Conservation (phyloP, 1,140 invertebrate genomes). For the Cydia splendana region DNA sequence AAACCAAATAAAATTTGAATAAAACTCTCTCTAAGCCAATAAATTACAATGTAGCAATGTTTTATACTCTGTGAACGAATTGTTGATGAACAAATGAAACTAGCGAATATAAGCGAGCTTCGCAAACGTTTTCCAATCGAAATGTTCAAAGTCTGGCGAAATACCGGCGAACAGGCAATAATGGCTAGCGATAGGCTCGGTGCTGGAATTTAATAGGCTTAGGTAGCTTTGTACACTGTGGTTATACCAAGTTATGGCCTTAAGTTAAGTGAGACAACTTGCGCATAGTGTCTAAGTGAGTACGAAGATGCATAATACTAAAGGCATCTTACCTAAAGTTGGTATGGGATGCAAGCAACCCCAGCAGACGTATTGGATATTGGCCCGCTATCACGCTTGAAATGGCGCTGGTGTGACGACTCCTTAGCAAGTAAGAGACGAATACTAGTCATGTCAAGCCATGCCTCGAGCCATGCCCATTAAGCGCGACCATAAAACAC, state of each 20-base stretch:
- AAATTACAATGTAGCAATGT: not conserved
- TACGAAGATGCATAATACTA: not conserved
- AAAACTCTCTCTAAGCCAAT: not conserved
- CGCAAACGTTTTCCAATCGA: conserved; percentile 24
- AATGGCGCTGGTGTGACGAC: no score
- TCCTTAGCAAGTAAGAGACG: no score
- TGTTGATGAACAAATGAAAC: conserved; percentile 7
- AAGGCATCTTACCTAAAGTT: not conserved
- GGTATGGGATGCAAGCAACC: no score
- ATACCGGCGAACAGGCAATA: conserved; percentile 15
- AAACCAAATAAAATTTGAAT: not conserved
- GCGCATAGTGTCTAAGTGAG: not conserved
- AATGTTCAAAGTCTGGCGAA: conserved; percentile 20
- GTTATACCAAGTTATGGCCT: conserved; percentile 13
- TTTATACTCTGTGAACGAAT: not conserved
- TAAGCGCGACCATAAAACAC: no score
- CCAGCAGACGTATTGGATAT: no score
- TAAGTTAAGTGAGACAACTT: not conserved
- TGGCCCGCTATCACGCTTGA: no score
- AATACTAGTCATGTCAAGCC: no score
- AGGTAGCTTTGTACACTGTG: not conserved
- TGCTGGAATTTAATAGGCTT: conserved; percentile 23
- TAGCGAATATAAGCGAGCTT: not conserved
- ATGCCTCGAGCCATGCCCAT: no score
- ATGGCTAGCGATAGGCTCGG: conserved; percentile 2